Base-by-base conservation (phyloP, 2,888 invertebrate species). In the Uloborus plumipes region DNA sequence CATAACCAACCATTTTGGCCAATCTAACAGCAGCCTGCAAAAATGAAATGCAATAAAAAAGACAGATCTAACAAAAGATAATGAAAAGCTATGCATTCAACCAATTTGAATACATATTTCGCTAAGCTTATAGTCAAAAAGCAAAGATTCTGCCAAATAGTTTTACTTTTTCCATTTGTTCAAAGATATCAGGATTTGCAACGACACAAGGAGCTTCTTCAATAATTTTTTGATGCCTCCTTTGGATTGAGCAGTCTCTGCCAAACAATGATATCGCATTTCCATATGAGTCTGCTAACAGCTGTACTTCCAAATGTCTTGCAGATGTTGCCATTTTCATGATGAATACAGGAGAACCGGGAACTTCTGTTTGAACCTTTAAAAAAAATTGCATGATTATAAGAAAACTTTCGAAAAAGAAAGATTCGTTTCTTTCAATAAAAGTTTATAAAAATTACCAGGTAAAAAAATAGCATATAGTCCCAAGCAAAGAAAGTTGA, bases 1-100 rank as follows among this genome's bases (percentile, higher is more conserved):
- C 97, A 89, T 99, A 99, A 1, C 99, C 99, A 13, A 99, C 99
- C 96, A 99, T 97, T 90, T 98, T 98, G 22, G 99, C 99, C 83
- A 99, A 90, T 74, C 96, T 93, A 4, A 99, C 99, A 0, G 99
- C 99, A 2, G 98, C 95, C 94, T 95, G n/a, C 86, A 86, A 77
- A 59, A 80, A 20, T 49, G 50, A n/a, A 61, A 31, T 31, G 49
- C 15, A 51, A 50, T 47, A 61, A 15, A 18, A 59, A 58, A 39
- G 26, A 14, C 18, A n/a, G 47, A 49, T 15, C 3, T 22, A 64
- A 61, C 7, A 9, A 64, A 26, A 26, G 26, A 3, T 26, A 26
- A 18, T 51, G 22, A 50, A 7, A 4, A 39, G 9, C 3, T 11
- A 9, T 39, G 39, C 39, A 39, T 39, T 39, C 1, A 39, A 39